Evolutionary conservation across 2,113 vertebrate genomes (phyloP).

Genomic region (Silurus asotus): DNA sequence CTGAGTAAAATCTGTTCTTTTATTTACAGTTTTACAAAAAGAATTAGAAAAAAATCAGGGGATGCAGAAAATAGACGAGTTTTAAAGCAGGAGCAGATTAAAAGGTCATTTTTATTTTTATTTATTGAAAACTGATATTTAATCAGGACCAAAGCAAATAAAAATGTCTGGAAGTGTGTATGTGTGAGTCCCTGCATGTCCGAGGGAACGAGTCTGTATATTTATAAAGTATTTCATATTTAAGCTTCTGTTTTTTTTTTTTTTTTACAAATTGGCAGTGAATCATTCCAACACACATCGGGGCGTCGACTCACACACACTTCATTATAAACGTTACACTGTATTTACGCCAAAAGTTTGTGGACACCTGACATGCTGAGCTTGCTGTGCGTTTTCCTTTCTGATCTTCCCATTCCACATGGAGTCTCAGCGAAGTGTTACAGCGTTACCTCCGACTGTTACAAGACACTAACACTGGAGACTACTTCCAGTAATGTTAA

Average conservation of each 20-base stretch:
- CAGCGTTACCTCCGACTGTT: background rate
- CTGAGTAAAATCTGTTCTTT: slow-evolving; percentile 5
- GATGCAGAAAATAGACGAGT: background rate
- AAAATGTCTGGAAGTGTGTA: no score
- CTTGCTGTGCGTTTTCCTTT: no score
- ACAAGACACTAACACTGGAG: background rate
- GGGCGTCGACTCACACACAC: no score
- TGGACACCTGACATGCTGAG: no score
- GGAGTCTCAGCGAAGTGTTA: background rate
- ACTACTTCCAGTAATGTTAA: background rate
- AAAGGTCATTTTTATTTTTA: background rate
- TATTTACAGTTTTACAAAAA: background rate
- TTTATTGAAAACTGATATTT: background rate
- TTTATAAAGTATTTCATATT: no score
- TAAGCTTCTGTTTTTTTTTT: no score
- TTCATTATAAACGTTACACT: no score
- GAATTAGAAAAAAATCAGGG: background rate
- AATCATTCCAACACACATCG: no score
- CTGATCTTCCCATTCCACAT: no score
- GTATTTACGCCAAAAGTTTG: no score
- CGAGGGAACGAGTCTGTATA: background rate
- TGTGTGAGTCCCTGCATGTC: no score
- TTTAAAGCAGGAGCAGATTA: background rate
- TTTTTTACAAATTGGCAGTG: no score
- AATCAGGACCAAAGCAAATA: background rate